phyloP scores from a whole-genome alignment of 2,113 vertebrate genomes.

The Myrmecophaga tridactyla region DNA sequence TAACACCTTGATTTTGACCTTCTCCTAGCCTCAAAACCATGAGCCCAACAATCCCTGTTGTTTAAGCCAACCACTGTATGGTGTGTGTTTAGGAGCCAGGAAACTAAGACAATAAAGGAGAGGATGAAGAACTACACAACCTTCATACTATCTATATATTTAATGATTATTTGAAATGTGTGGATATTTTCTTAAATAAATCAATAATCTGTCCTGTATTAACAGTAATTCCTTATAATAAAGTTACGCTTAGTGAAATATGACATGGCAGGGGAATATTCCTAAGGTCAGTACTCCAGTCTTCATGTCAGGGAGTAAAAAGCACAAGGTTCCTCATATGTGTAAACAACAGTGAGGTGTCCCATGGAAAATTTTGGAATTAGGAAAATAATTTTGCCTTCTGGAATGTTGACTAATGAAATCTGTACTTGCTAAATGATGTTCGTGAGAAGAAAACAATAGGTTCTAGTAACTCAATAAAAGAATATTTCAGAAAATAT shows the following conservation, averaged over 20 bases:
- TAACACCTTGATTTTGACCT: no score
- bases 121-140: neutral
- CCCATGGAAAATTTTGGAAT: neutral
- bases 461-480: neutral
- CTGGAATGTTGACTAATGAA: neutral
- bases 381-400: neutral
- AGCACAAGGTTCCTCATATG: neutral
- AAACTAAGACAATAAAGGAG: no score
- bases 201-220: neutral
- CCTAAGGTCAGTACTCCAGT: neutral
- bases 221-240: neutral
- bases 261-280: neutral
- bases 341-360: neutral
- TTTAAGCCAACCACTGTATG: no score
- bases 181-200: neutral
- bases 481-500: neutral
- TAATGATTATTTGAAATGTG: neutral
- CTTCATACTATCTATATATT: neutral
- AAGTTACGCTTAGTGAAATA: neutral
- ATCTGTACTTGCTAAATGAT: neutral
- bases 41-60: no score
- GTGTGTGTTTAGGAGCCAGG: no score
- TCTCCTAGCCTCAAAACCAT: no score
- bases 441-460: neutral
- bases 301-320: neutral